Evolutionary conservation across 1,140 invertebrate species (phyloP).

Genomic region (Anthonomus grandis): DNA sequence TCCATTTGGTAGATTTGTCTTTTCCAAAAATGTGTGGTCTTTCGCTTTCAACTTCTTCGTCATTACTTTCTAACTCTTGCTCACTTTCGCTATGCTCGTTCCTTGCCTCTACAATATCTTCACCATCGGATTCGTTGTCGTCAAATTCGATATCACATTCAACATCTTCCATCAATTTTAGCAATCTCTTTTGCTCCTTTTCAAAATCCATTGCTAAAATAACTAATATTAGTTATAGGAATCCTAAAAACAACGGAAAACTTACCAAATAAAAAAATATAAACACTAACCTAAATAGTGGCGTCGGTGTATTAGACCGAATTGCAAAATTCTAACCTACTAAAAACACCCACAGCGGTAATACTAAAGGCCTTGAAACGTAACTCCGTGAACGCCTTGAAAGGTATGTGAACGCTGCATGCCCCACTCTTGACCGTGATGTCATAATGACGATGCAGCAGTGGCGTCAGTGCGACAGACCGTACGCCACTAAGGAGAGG

Average conservation of each 20-base stretch:
- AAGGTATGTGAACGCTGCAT: too few relatives aligned
- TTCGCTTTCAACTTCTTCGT: neutral
- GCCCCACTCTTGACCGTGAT: neutral
- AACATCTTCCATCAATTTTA: neutral
- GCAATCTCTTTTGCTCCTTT: neutral
- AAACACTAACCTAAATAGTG: neutral
- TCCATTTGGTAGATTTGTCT: neutral
- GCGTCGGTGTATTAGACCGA: neutral
- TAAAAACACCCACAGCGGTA: neutral
- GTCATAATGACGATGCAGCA: neutral
- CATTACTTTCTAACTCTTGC: neutral
- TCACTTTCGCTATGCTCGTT: neutral
- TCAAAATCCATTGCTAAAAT: slow-evolving; percentile 6
- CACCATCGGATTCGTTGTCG: too few relatives aligned
- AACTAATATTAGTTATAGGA: neutral
- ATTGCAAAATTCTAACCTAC: neutral
- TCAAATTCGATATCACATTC: neutral
- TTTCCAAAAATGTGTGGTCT: neutral
- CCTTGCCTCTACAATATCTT: too few relatives aligned
- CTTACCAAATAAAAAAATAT: slow-evolving; percentile 1
- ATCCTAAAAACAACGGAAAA: neutral
- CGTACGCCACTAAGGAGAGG: neutral
- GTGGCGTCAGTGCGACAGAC: neutral
- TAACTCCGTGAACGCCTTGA: too few relatives aligned
- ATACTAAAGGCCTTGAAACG: too few relatives aligned